Evolutionary conservation across 2,113 vertebrate genomes (phyloP).

Genomic region (Coturnix japonica): DNA sequence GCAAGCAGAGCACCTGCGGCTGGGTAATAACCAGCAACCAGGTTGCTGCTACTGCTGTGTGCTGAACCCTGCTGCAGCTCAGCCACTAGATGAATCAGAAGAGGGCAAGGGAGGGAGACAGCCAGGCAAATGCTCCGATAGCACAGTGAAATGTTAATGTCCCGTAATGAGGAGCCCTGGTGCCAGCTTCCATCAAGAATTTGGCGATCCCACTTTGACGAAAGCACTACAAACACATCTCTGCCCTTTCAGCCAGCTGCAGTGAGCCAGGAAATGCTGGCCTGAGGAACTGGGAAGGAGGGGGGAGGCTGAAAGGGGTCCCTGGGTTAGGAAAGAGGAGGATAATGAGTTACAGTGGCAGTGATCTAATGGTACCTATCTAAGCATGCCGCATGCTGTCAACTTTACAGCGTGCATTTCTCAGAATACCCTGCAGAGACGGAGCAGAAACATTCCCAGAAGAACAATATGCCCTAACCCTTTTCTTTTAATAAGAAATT

Average conservation of each 20-base stretch:
- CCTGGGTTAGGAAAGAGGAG: neutral
- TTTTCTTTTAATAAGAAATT: neutral
- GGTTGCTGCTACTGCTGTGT: neutral
- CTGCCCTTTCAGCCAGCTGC: slow-evolving; percentile 33
- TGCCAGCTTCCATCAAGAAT: neutral
- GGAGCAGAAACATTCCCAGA: neutral
- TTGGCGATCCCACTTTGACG: accelerated
- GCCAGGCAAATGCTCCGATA: neutral
- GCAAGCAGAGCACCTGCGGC: neutral
- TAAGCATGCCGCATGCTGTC: neutral
- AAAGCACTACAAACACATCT: neutral
- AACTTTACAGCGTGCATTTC: neutral
- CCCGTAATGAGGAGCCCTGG: neutral
- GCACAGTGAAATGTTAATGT: neutral
- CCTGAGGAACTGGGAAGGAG: neutral
- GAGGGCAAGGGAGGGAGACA: neutral
- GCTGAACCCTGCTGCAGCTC: neutral
- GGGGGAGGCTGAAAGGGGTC: neutral
- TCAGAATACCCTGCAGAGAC: neutral
- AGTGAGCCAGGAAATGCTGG: neutral
- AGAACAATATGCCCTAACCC: neutral
- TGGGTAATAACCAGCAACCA: neutral
- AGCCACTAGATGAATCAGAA: accelerated
- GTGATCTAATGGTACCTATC: neutral
- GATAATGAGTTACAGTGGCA: neutral